Conservation (phyloP, 2,113 vertebrate species). For the Toxostoma redivivum region DNA sequence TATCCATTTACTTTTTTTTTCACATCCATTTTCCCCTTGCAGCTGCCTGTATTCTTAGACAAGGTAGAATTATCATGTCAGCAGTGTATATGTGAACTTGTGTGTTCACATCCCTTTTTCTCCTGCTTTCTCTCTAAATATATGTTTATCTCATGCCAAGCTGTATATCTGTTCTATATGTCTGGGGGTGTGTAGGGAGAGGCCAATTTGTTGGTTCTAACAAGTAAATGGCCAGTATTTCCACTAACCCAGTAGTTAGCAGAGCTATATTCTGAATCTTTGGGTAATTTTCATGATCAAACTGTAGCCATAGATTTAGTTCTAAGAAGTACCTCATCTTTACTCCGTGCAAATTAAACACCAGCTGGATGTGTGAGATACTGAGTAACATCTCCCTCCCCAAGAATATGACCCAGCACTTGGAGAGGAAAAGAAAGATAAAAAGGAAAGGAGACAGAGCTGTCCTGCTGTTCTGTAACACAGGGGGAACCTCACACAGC, state of each 20-base stretch:
- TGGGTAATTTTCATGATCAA: neutral
- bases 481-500: constrained; percentile 5
- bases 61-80: neutral
- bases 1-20: neutral
- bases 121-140: neutral
- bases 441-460: constrained; percentile 35
- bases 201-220: neutral
- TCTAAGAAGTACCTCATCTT: constrained; percentile 3
- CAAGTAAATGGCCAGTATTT: neutral
- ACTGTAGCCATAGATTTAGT: neutral
- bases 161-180: neutral
- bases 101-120: neutral
- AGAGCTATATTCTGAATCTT: neutral
- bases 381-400: neutral
- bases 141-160: neutral
- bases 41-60: neutral
- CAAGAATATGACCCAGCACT: constrained; percentile 7
- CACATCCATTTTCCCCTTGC: neutral
- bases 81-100: neutral
- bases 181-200: fast-evolving
- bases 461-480: constrained; percentile 14
- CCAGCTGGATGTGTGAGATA: constrained; percentile 58
- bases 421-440: constrained; percentile 29
- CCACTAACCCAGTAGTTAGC: neutral
- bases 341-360: constrained; percentile 22